Base-by-base conservation (phyloP, 23 tunicate genomes). In the Trididemnum clinides region DNA sequence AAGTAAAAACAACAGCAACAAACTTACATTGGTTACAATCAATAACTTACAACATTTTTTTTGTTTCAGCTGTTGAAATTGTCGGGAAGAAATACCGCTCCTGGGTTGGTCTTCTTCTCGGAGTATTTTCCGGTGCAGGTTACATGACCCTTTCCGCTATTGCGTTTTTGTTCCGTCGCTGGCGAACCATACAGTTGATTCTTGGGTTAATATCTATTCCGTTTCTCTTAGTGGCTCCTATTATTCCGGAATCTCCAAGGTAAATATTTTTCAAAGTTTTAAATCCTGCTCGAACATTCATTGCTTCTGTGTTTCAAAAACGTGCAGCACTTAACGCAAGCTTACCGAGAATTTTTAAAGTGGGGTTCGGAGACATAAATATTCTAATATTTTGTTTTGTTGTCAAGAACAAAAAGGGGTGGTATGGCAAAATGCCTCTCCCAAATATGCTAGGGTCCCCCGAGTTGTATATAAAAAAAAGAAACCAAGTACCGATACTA, bases 241-340 rank as follows among this genome's bases (percentile, higher is more conserved):
- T 89, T 32, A 38, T 89, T 33, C 94, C 94, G 1, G 94, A 89
- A 78, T 89, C 94, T 50, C 94, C 94, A 29, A 89, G 94, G 94
- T 89, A 39, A 35, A 10, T 44, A 44, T 15, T 44, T 10, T 44
- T n/a, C n/a, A n/a, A n/a, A n/a, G n/a, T n/a, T n/a, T n/a, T n/a
- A n/a, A n/a, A n/a, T n/a, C n/a, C n/a, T n/a, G n/a, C n/a, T n/a
- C n/a, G n/a, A n/a, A n/a, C n/a, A n/a, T n/a, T n/a, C n/a, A n/a
- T n/a, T n/a, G n/a, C n/a, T n/a, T n/a, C n/a, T n/a, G 70, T 62
- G n/a, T 20, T 49, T 10, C 54, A 49, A 49, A 49, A 15, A 10
- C 10, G 10, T 49, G 54, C 15, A 49, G 15, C 15, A 49, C 15
- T 49, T 49, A 15, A 49, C 15, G 15, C 15, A 49, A 49, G 15